Percentiles rank a stretch among this genome's conserved stretches.
phyloP scores from a whole-genome alignment of 1,140 invertebrate genomes.

The Dysdera silvatica region DNA sequence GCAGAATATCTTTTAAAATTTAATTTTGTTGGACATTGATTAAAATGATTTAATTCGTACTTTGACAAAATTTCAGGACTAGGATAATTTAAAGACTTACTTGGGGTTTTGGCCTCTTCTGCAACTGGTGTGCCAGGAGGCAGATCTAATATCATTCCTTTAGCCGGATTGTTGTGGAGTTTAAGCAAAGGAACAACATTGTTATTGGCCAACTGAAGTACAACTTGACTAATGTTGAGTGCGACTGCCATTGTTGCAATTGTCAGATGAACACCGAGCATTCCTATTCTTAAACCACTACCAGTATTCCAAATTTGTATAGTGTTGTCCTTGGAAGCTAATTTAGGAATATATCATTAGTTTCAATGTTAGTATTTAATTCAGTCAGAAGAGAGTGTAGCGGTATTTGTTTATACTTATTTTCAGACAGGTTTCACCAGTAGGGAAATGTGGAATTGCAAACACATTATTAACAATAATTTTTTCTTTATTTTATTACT shows the following conservation, averaged over 20 bases:
- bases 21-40: neutral
- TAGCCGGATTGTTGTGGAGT: slow-evolving; percentile 36
- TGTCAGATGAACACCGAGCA: slow-evolving; percentile 35
- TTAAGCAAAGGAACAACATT: slow-evolving; percentile 32
- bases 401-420: no score
- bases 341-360: no score
- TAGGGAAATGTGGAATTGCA: no score
- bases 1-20: neutral
- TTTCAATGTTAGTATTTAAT: no score
- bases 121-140: slow-evolving; percentile 29
- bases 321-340: slow-evolving; percentile 69
- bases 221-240: slow-evolving; percentile 33
- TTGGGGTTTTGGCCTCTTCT: slow-evolving; percentile 31
- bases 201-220: slow-evolving; percentile 33
- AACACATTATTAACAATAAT: no score
- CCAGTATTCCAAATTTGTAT: slow-evolving; percentile 59
- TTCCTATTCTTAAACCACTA: slow-evolving; percentile 30
- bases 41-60: neutral
- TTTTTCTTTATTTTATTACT: no score
- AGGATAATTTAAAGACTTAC: slow-evolving; percentile 8
- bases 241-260: slow-evolving; percentile 28
- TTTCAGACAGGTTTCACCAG: no score
- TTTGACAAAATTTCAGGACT: no score
- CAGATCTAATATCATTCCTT: slow-evolving; percentile 33
- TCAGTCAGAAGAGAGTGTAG: no score